Percentiles rank a stretch among this genome's conserved stretches.
Evolutionary conservation across 2,888 invertebrate species (phyloP).

Genomic region (Antheraea assamensis): DNA sequence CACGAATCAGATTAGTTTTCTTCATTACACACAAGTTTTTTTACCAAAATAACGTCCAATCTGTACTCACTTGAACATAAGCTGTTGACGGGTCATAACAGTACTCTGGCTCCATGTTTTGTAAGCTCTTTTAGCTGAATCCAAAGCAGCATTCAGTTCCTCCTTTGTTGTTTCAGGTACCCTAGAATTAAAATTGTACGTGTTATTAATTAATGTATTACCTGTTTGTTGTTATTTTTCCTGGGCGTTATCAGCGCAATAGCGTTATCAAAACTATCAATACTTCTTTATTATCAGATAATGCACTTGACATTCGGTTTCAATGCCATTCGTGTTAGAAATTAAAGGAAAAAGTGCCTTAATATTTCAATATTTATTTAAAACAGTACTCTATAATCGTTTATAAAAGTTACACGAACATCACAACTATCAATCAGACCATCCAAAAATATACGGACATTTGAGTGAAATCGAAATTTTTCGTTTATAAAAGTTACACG

Average conservation of each 20-base stretch:
- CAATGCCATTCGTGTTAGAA: not conserved
- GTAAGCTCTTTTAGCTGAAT: constrained; percentile 90
- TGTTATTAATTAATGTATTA: not conserved
- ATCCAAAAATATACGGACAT: too few species aligned
- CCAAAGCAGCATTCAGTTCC: constrained; percentile 95
- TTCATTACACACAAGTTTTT: too few species aligned
- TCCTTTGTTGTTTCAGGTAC: constrained; percentile 95
- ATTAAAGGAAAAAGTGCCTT: too few species aligned
- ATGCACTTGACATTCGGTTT: not conserved
- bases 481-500: too few species aligned
- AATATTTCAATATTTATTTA: too few species aligned
- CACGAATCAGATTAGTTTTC: too few species aligned
- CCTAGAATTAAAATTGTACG: constrained; percentile 56
- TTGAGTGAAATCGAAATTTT: too few species aligned
- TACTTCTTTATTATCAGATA: not conserved
- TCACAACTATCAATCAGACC: too few species aligned
- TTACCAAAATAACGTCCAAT: not conserved
- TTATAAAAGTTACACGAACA: too few species aligned
- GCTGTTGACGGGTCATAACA: constrained; percentile 94
- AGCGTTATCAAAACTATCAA: not conserved
- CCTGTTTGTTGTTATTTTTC: not conserved
- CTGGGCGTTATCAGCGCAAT: not conserved
- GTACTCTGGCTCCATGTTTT: constrained; percentile 95
- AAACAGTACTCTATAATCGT: too few species aligned
- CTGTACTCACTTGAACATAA: constrained; percentile 88